A percentile compares a stretch with the other conserved stretches of the same genome.
Evolutionary conservation across 2,888 invertebrate genomes (phyloP).

Genomic region (Caenorhabditis zanzibari): DNA sequence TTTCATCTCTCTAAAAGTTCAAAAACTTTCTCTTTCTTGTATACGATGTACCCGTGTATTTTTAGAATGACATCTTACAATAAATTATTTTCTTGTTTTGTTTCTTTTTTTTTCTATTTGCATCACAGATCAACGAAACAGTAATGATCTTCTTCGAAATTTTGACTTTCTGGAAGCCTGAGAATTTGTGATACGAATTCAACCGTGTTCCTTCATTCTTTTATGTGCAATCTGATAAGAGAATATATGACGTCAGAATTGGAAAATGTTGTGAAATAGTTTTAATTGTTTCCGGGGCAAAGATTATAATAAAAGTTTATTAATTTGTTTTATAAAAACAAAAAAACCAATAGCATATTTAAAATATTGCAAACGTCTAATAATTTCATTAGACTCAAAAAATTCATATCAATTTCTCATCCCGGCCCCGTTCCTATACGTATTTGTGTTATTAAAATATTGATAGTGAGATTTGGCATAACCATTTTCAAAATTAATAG

Average conservation of each 20-base stretch:
- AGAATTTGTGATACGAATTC: constrained; percentile 9
- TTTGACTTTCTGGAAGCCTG: neutral
- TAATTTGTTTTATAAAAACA: constrained; percentile 28
- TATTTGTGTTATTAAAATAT: constrained; percentile 26
- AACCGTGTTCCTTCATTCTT: neutral
- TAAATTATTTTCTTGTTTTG: constrained; percentile 9
- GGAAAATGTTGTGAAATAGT: constrained; percentile 8
- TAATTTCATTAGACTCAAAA: constrained; percentile 1
- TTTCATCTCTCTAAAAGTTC: neutral
- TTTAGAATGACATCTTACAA: constrained; percentile 9
- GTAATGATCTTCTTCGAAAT: neutral
- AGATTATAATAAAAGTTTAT: neutral
- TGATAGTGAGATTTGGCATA: constrained; percentile 38
- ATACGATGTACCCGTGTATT: neutral
- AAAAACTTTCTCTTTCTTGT: neutral
- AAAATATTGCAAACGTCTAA: constrained; percentile 9
- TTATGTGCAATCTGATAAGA: constrained; percentile 12
- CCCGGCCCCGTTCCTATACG: constrained; percentile 35
- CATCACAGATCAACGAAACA: constrained; percentile 23
- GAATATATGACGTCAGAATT: constrained; percentile 4
- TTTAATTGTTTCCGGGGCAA: constrained; percentile 6
- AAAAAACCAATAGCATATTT: neutral
- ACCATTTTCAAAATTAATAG: constrained; percentile 19
- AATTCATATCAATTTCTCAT: constrained; percentile 8
- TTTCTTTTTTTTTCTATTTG: neutral